Evolutionary conservation across 2,797 vertebrate genomes (phyloP).

Genomic region (Notoglanidium macrostoma): DNA sequence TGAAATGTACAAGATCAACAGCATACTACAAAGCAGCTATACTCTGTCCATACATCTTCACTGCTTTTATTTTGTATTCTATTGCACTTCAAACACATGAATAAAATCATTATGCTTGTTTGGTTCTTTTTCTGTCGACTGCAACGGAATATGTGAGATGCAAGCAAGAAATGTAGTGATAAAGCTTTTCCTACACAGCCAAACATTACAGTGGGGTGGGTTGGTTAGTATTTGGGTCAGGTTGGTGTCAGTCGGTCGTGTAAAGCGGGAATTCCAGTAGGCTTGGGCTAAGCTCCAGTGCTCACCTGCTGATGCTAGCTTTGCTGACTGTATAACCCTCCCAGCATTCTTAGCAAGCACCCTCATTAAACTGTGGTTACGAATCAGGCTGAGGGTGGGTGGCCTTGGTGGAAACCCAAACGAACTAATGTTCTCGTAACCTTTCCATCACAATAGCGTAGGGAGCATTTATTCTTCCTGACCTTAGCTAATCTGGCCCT

Average conservation of each 20-base stretch:
- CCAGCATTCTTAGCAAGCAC: constrained; percentile 23
- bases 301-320: constrained; percentile 25
- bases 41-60: not conserved
- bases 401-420: constrained; percentile 45
- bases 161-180: not conserved
- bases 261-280: not conserved
- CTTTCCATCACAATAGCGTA: not conserved
- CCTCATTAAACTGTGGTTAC: constrained; percentile 25
- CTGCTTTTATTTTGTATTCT: not conserved
- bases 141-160: not conserved
- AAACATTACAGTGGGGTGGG: constrained; percentile 5
- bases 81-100: not conserved
- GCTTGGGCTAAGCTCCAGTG: constrained; percentile 14
- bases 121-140: not conserved
- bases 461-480: constrained; percentile 13
- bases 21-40: not conserved
- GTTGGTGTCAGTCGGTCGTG: not conserved
- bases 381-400: constrained; percentile 37
- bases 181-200: not conserved
- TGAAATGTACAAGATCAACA: not conserved
- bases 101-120: not conserved
- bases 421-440: constrained; percentile 1
- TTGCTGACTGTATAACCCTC: constrained; percentile 8
- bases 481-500: constrained; percentile 8
- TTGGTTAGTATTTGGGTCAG: constrained; percentile 12